Evolutionary conservation across 2,113 vertebrate species (phyloP), one percentile per base, ranked within the genome.

Genomic region (Protomyctophum bolini): DNA sequence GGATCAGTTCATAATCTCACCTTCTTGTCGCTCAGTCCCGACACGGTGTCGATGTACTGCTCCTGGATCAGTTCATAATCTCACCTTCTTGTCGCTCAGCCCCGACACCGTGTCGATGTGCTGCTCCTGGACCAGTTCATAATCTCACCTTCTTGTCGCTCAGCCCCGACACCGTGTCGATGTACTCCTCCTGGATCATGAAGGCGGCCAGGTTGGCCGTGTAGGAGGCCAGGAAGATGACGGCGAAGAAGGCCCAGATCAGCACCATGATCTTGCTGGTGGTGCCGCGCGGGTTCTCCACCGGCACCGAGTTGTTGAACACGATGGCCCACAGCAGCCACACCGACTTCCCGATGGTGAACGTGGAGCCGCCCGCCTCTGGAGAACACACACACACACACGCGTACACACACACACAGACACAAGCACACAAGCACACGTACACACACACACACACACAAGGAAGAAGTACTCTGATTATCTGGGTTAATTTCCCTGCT

Each of bases 241-340:
- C 96, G 2, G 96, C 96, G 28, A 98, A 98, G 93, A 98, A 98
- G 81, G 96, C 96, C 96, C 96, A 98, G 73, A 98, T 94, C 87
- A 98, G 93, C 74, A 98, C 96, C 96, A 98, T 97, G 89, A 97
- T 98, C 92, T 98, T 98, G 86, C 97, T 98, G 79, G 97, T 97
- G 76, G 97, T 98, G 78, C 97, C 97, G 80, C 93, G 93, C 49
- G 96, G 97, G 89, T 98, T 98, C 91, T 98, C 96, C 89, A 98
- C 97, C 0, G 97, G 96, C 83, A 98, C 97, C 0, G 97, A 98
- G 90, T 98, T 98, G 87, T 98, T 98, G 90, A 98, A 98, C 73
- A 98, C 96, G 86, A 98, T 91, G 41, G 96, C 97, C 94, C 94
- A 94, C 49, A 94, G 82, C 75, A 94, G 90, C 96, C 96, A 97